Percentiles rank a stretch among this genome's conserved stretches.
Evolutionary conservation across 2,888 invertebrate genomes (phyloP).

Genomic region (Cistogaster globosa): DNA sequence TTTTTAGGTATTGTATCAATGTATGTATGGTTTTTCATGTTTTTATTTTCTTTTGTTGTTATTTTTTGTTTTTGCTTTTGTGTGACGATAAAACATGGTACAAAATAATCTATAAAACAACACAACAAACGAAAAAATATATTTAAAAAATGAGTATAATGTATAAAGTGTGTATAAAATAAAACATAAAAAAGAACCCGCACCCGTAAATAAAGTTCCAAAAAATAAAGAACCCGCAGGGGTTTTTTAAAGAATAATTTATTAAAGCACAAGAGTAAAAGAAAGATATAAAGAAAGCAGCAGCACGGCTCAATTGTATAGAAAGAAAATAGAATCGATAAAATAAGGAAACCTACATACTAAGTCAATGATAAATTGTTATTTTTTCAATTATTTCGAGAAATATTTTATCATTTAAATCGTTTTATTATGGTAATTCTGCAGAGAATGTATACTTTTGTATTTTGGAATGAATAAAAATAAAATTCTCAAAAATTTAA

Average conservation of each 20-base stretch:
- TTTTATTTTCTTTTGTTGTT: constrained; percentile 51
- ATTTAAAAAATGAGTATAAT: neutral
- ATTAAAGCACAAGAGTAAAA: constrained; percentile 24
- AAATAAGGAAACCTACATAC: constrained; percentile 22
- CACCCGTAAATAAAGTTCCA: constrained; percentile 47
- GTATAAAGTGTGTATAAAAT: constrained; percentile 8
- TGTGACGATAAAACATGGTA: constrained; percentile 58
- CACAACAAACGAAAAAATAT: neutral
- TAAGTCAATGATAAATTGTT: constrained; percentile 54
- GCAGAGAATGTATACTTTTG: neutral
- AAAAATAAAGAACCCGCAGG: constrained; percentile 61
- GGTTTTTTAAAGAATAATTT: constrained; percentile 55
- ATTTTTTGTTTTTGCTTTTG: too few species aligned
- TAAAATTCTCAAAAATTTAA: too few species aligned
- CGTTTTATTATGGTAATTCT: neutral
- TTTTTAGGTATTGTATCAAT: constrained; percentile 20
- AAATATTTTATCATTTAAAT: neutral
- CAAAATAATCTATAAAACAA: constrained; percentile 21
- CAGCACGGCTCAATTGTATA: constrained; percentile 26
- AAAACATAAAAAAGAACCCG: constrained; percentile 34
- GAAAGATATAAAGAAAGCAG: constrained; percentile 13
- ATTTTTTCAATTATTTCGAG: constrained; percentile 25
- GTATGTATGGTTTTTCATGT: constrained; percentile 21
- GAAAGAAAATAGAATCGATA: constrained; percentile 24
- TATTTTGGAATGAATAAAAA: neutral